Percentiles rank a stretch among this genome's conserved stretches.
Conservation (phyloP, 2,888 invertebrate genomes). For the Anoplius nigerrimus region DNA sequence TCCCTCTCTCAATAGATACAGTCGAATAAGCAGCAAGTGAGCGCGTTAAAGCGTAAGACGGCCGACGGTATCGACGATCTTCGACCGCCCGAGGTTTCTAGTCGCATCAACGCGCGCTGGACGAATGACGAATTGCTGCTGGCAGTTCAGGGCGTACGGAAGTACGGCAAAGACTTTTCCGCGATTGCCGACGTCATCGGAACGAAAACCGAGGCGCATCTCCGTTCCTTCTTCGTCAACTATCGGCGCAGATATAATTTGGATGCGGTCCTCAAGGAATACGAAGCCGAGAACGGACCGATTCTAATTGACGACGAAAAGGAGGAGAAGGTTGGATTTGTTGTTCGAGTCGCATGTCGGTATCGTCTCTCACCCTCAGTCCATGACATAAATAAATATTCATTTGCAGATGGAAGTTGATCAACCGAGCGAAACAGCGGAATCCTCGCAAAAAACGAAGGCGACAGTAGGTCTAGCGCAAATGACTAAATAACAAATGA, state of each 20-base stretch:
- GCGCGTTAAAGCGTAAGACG: slow-evolving; percentile 88
- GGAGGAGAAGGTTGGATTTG: slow-evolving; percentile 70
- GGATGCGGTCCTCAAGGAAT: slow-evolving; percentile 90
- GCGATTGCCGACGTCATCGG: slow-evolving; percentile 96
- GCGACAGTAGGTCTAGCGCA: slow-evolving; percentile 63
- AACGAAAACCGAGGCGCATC: slow-evolving; percentile 95
- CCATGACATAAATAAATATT: too few relatives aligned
- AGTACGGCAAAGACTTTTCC: slow-evolving; percentile 91
- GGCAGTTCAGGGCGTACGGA: slow-evolving; percentile 91
- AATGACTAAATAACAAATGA: slow-evolving; percentile 71
- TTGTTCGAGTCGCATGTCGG: too few relatives aligned
- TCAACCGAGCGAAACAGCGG: slow-evolving; percentile 67
- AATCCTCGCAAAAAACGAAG: slow-evolving; percentile 71
- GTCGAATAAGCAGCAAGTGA: slow-evolving; percentile 94
- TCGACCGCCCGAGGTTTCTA: slow-evolving; percentile 80
- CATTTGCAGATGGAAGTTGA: slow-evolving; percentile 72
- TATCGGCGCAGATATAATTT: slow-evolving; percentile 93
- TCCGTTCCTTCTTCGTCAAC: slow-evolving; percentile 93
- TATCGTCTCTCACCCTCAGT: too few relatives aligned
- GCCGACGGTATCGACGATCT: slow-evolving; percentile 80
- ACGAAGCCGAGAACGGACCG: slow-evolving; percentile 85
- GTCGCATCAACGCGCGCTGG: slow-evolving; percentile 91
- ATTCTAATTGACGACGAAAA: slow-evolving; percentile 75
- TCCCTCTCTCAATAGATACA: slow-evolving; percentile 89
- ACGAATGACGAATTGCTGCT: slow-evolving; percentile 93